A percentile compares a stretch with the other conserved stretches of the same genome.
phyloP scores from a whole-genome alignment of 2,888 invertebrate genomes.

The Tortricodes alternella region DNA sequence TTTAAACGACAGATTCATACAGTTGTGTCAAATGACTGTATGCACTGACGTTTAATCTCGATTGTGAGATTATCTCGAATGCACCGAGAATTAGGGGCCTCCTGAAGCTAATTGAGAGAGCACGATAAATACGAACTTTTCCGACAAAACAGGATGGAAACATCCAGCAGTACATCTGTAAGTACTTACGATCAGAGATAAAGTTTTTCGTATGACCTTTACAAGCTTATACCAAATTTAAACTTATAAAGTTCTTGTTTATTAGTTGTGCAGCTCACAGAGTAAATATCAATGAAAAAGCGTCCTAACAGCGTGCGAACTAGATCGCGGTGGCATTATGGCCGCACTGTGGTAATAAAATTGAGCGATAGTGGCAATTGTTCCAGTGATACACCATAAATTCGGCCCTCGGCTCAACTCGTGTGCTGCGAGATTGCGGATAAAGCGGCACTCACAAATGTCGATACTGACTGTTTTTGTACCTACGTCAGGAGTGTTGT shows the following conservation, averaged over 20 bases:
- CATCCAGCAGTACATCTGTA: no score
- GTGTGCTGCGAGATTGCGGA: constrained; percentile 5
- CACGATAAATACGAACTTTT: no score
- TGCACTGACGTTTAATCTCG: no score
- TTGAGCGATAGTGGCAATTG: constrained; percentile 50
- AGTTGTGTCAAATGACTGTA: no score
- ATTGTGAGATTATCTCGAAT: no score
- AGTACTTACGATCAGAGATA: no score
- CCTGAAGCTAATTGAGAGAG: no score
- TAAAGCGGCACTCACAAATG: constrained; percentile 6
- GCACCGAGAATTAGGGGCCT: no score
- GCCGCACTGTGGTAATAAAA: constrained; percentile 47
- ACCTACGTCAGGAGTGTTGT: neutral
- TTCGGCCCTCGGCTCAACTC: constrained; percentile 28
- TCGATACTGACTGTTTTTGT: constrained; percentile 8
- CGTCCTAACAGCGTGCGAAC: constrained; percentile 30
- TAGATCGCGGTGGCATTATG: constrained; percentile 34
- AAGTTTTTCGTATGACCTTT: no score
- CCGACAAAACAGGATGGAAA: no score
- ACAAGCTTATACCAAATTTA: no score
- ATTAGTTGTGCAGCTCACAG: neutral
- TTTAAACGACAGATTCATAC: no score
- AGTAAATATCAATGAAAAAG: constrained; percentile 15
- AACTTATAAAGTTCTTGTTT: constrained; percentile 1
- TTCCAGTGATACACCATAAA: constrained; percentile 45